Evolutionary conservation across 2,888 invertebrate genomes (phyloP).

Genomic region (Oscheius sp.): DNA sequence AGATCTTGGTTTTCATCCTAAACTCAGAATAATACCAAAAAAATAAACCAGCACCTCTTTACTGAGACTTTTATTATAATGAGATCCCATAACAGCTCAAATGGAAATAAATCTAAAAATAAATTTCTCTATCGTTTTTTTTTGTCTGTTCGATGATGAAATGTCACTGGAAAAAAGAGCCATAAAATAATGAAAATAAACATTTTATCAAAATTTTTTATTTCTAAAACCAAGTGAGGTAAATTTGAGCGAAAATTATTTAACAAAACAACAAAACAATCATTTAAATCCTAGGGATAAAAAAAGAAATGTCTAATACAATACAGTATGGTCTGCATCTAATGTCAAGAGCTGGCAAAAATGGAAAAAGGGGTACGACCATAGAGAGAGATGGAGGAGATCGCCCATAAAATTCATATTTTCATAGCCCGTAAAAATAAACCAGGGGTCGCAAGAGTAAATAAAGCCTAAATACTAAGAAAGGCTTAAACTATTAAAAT

Average conservation of each 20-base stretch:
- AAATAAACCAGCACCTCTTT: constrained; percentile 7
- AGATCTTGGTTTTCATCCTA: constrained; percentile 24
- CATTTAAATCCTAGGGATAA: background rate
- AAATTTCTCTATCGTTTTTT: background rate
- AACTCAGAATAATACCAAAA: background rate
- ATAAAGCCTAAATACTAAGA: too few relatives aligned
- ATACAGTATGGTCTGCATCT: background rate
- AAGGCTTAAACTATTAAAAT: constrained; percentile 81
- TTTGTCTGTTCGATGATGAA: background rate
- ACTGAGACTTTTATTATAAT: constrained; percentile 9
- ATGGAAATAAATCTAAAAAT: constrained; percentile 1
- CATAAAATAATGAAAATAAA: background rate
- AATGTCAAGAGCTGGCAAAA: background rate
- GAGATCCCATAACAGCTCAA: background rate
- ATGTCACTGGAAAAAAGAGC: too few relatives aligned
- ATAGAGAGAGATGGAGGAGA: background rate
- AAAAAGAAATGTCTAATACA: background rate
- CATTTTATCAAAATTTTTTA: background rate
- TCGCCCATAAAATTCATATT: background rate
- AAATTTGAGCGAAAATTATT: background rate
- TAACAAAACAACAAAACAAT: constrained; percentile 1
- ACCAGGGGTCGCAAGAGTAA: too few relatives aligned
- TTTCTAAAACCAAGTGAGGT: constrained; percentile 1
- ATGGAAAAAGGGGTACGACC: background rate
- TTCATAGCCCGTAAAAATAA: constrained; percentile 12